phyloP scores from a whole-genome alignment of 2,888 invertebrate species.

The Crocallis elinguaria region DNA sequence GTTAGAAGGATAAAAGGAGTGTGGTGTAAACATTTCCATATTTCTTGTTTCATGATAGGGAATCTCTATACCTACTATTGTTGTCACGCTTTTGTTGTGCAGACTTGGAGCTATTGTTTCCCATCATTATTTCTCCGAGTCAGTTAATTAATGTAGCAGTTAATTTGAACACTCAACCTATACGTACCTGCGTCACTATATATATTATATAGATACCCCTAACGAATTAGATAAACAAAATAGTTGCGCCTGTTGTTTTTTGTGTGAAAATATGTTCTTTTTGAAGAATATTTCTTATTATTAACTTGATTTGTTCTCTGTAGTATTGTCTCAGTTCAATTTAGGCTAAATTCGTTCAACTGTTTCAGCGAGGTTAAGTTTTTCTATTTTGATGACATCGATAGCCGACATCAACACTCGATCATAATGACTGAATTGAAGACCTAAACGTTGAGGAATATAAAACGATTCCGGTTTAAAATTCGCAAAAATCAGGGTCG shows the following conservation, averaged over 20 bases:
- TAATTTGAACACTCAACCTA: neutral
- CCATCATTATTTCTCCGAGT: slow-evolving; percentile 12
- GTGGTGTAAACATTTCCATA: slow-evolving; percentile 30
- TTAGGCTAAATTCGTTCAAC: no score
- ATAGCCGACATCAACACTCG: neutral
- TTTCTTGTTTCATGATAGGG: slow-evolving; percentile 21
- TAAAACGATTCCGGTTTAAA: slow-evolving; percentile 30
- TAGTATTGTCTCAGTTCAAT: no score
- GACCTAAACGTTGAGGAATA: no score
- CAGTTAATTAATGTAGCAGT: slow-evolving; percentile 5
- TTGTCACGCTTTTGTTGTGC: slow-evolving; percentile 8
- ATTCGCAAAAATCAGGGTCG: slow-evolving; percentile 61
- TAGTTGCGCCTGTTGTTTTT: no score
- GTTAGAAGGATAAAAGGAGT: slow-evolving; percentile 27
- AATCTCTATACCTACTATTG: slow-evolving; percentile 5
- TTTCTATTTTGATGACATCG: no score
- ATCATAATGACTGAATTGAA: slow-evolving; percentile 5
- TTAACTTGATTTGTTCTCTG: no score
- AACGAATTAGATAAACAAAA: no score
- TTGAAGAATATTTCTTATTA: no score
- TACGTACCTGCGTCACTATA: no score
- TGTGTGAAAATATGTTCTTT: no score
- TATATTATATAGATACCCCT: no score
- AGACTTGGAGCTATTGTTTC: slow-evolving; percentile 9
- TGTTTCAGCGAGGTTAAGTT: no score